Base-by-base conservation (phyloP, 2,113 vertebrate genomes). In the Nycticryphes semicollaris region DNA sequence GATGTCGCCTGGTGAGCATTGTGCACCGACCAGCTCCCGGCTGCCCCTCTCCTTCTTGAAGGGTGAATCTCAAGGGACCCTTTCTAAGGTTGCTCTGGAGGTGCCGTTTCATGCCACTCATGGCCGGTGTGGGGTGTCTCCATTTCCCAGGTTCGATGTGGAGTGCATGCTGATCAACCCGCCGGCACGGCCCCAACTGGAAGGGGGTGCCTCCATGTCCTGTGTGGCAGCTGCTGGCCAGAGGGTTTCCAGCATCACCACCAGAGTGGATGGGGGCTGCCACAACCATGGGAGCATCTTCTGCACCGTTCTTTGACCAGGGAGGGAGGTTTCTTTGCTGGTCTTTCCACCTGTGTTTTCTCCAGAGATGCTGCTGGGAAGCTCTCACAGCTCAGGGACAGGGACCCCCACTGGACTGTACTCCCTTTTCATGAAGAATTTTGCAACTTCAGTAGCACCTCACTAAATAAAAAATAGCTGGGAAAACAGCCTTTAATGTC, bases 271-370 rank as follows among this genome's bases (percentile, higher is more conserved):
- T 39, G 98, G 98, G 9, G 98, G 98, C 57, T 99, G 98, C 97
- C 98, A 99, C 87, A 97, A 93, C 78, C 98, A 97, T 1, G 95
- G 98, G 80, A 99, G 98, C 93, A 98, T 98, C 97, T 98, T 99
- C 96, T 99, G 99, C 96, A 98, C 98, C 69, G 97, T 99, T 75
- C 97, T 99, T 43, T 99, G 97, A 84, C 39, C 1, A 22, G 25
- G 21, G 7, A 30, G 23, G 5, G 37, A 4, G 17, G 41, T 41
- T n/a, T 43, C 48, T 67, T 67, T 41, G 23, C 12, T 0, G 0
- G 8, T 43, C 4, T 56, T 37, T 69, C n/a, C 3, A 3, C 5
- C 33, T 3, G 3, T 7, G 3, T 5, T 21, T 80, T 16, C 41
- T 76, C 27, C 48, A 56, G 78, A 82, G 51, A 21, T 69, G 25